Evolutionary conservation across 1,140 invertebrate species (phyloP), one percentile per base, ranked within the genome.

Genomic region (Lasioglossum baleicum): DNA sequence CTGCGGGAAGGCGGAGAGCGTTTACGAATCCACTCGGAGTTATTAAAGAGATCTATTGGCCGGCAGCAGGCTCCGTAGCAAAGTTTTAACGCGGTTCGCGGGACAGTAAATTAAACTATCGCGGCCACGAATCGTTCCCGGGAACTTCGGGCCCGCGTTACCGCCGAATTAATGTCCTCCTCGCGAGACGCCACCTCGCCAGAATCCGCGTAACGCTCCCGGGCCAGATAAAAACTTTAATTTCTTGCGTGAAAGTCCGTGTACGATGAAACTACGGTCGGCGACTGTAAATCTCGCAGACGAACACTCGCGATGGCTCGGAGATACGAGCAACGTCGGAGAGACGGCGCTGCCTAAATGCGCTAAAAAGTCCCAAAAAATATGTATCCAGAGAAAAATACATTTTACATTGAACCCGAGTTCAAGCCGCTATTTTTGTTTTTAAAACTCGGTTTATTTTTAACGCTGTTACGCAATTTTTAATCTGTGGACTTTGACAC

Each of bases 181-280:
- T 61, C 44, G n/a, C 58, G 56, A 7, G 40, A 72, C 40, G 58
- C 0, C 56, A 2, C 17, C n/a, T 44, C 15, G 2, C 8, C 22
- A n/a, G 44, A 31, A 10, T 8, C 2, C 48, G 22, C 48, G 26
- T 11, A 31, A 26, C 22, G 48, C 44, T 69, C 22, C 35, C 2
- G 20, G 40, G 26, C 13, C 40, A 66, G 69, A 75, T 70, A 81
- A 81, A 83, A 82, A 67, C 51, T 84, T 82, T 82, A 65, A 83
- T 77, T 53, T 58, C 60, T 72, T 22, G 42, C 66, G 65, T 17
- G 35, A 53, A 44, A 35, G 40, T 15, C 31, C 20, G 61, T 22
- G 2, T 20, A 15, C n/a, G 26, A 3, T 48, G 7, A 44, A 4
- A 40, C 58, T 15, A 35, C 66, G 53, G 22, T 51, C 35, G 22